A percentile compares a stretch with the other conserved stretches of the same genome.
These are phyloP conservation scores for Suillia variegata DNA, from an alignment of 2,888 invertebrate genomes.

Conservation along the genomic window DNA sequence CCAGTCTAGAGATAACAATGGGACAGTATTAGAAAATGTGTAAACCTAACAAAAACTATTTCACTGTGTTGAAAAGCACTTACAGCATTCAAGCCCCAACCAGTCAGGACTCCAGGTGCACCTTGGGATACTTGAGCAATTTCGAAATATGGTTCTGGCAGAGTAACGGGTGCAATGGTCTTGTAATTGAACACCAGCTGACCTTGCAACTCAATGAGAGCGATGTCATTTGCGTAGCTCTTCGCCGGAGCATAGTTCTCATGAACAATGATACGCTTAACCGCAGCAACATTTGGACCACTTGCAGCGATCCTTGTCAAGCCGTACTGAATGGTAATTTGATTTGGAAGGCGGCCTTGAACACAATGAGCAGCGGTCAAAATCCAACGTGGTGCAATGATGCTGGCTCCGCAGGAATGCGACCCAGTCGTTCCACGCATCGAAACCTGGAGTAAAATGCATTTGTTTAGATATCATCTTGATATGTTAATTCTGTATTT, in stretches of 20 bases:
- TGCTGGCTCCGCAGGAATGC: constrained; percentile 49
- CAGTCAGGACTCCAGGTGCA: constrained; percentile 42
- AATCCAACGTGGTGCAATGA: constrained; percentile 41
- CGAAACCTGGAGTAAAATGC: constrained; percentile 34
- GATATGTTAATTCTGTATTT: not conserved
- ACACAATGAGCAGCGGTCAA: constrained; percentile 55
- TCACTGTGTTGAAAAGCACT: constrained; percentile 8
- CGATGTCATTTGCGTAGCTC: constrained; percentile 58
- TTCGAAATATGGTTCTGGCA: constrained; percentile 42
- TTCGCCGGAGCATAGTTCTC: constrained; percentile 41
- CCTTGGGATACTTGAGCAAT: constrained; percentile 41
- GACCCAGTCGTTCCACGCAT: constrained; percentile 40
- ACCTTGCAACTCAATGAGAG: constrained; percentile 51
- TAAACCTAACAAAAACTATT: not conserved
- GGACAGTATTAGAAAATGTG: not conserved
- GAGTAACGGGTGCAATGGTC: constrained; percentile 42
- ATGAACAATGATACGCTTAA: constrained; percentile 52
- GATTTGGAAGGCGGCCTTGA: constrained; percentile 10
- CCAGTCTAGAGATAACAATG: constrained; percentile 46
- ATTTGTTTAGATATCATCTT: not conserved
- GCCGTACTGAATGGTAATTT: constrained; percentile 45
- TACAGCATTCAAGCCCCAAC: constrained; percentile 56
- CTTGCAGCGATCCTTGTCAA: constrained; percentile 33
- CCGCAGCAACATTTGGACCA: constrained; percentile 41
- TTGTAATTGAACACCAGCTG: constrained; percentile 44